These are phyloP conservation scores for Takifugu ocellatus DNA, from an alignment of 2,797 vertebrate species.

Conservation along the genomic window DNA sequence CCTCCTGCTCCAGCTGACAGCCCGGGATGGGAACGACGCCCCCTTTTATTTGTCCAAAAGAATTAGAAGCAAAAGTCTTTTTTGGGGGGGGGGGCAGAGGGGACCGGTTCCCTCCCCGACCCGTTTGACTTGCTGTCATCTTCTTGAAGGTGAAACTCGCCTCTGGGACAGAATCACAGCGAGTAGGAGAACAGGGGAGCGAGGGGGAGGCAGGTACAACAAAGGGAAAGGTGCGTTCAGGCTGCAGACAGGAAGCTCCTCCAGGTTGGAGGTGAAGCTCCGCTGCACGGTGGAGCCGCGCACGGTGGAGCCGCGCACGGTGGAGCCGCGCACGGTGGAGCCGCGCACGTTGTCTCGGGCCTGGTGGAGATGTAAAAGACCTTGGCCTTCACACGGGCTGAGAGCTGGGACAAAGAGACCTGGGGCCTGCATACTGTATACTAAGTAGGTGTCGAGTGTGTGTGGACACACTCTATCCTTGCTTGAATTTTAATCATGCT, in stretches of 20 bases:
- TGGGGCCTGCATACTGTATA: slow-evolving; percentile 55
- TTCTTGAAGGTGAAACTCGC: slow-evolving; percentile 83
- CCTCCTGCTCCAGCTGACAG: slow-evolving; percentile 34
- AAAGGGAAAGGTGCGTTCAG: slow-evolving; percentile 10
- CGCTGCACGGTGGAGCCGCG: slow-evolving; percentile 13
- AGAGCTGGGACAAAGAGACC: slow-evolving; percentile 64
- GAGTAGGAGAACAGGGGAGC: not conserved
- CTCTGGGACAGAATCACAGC: slow-evolving; percentile 66
- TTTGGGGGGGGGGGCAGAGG: slow-evolving; percentile 33
- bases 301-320: slow-evolving; percentile 24
- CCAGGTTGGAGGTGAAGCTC: slow-evolving; percentile 36
- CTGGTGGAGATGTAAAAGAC: slow-evolving; percentile 64
- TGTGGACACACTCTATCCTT: slow-evolving; percentile 57
- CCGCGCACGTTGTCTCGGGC: slow-evolving; percentile 56
- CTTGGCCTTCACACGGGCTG: slow-evolving; percentile 51
- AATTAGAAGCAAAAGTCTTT: slow-evolving; percentile 45
- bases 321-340: slow-evolving; percentile 1
- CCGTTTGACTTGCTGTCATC: slow-evolving; percentile 83
- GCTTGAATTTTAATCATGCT: slow-evolving; percentile 74
- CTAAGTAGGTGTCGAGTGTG: slow-evolving; percentile 65
- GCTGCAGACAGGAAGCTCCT: slow-evolving; percentile 13
- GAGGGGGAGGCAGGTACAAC: slow-evolving; percentile 4
- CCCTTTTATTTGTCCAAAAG: slow-evolving; percentile 49
- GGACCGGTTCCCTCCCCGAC: slow-evolving; percentile 73
- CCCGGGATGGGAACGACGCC: slow-evolving; percentile 7